A percentile compares a stretch with the other conserved stretches of the same genome.
Evolutionary conservation across 1,140 invertebrate species (phyloP).

Genomic region (Oryctes rhinoceros): DNA sequence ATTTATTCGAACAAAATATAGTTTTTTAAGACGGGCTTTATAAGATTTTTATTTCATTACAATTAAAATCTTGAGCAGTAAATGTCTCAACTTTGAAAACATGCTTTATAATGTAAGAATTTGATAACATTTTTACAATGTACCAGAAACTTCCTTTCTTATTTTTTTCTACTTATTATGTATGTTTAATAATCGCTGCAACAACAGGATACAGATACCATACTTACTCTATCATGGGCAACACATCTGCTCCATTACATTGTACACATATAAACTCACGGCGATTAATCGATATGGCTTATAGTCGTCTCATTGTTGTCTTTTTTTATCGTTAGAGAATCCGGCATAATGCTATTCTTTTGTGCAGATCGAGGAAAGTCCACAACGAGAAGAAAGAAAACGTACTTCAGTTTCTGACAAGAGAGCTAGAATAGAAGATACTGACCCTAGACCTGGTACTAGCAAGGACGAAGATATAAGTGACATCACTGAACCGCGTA

Average conservation of each 20-base stretch:
- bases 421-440: background rate
- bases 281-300: slow-evolving; percentile 15
- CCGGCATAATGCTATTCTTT: background rate
- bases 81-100: no score
- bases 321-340: background rate
- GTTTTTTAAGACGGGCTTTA: no score
- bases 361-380: slow-evolving; percentile 3
- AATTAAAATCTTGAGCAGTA: no score
- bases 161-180: background rate
- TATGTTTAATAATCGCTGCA: background rate
- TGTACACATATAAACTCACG: background rate
- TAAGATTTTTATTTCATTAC: no score
- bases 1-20: no score
- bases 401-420: background rate
- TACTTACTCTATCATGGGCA: background rate
- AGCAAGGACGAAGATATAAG: slow-evolving; percentile 56
- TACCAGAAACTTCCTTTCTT: no score
- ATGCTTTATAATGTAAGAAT: no score
- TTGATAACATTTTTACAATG: no score
- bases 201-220: background rate
- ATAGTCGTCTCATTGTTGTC: background rate
- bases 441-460: slow-evolving; percentile 56
- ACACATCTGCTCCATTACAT: background rate
- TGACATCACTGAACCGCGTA: slow-evolving; percentile 54
- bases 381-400: background rate